Percentiles rank a stretch among this genome's conserved stretches.
Evolutionary conservation across 2,797 vertebrate genomes (phyloP).

Genomic region (Sitta carolinensis): DNA sequence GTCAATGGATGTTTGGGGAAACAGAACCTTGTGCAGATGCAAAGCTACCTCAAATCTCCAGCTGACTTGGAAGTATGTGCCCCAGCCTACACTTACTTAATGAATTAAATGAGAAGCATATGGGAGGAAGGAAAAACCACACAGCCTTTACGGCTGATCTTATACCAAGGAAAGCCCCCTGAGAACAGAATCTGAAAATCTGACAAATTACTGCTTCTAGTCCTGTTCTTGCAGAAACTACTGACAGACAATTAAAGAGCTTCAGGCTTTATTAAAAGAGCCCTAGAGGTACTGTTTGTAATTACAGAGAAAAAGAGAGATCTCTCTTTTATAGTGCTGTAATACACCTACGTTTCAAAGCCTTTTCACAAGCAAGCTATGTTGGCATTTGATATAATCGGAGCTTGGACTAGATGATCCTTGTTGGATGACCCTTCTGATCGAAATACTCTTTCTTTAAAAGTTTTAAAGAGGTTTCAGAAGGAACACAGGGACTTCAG

Average conservation of each 20-base stretch:
- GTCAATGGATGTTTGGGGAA: neutral
- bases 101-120: neutral
- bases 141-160: neutral
- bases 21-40: neutral
- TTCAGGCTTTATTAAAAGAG: neutral
- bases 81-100: neutral
- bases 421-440: neutral
- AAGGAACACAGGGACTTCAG: neutral
- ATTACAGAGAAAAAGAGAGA: neutral
- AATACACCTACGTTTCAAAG: neutral
- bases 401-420: neutral
- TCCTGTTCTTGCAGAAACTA: neutral
- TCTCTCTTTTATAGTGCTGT: neutral
- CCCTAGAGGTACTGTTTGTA: neutral
- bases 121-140: neutral
- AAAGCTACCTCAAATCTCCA: neutral
- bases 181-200: neutral
- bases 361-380: neutral
- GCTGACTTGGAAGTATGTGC: neutral
- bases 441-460: neutral
- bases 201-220: neutral
- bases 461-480: neutral
- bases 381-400: neutral
- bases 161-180: neutral
- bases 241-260: neutral